Base-by-base conservation (phyloP, 2,888 invertebrate genomes). In the Drosophila mettleri region DNA sequence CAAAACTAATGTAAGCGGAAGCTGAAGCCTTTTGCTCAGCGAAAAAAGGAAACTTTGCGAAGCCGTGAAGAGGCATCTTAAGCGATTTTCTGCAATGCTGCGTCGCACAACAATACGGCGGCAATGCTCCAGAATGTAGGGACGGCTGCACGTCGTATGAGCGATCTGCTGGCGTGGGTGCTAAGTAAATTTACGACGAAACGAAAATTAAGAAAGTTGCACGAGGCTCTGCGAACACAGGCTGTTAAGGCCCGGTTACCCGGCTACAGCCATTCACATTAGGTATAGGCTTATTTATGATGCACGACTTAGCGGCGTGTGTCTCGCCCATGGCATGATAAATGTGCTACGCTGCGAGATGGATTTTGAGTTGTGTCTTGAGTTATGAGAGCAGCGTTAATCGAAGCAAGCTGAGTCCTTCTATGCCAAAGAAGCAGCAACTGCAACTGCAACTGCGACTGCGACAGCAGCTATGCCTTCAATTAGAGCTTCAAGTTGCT, bases 141-240 rank as follows among this genome's bases (percentile, higher is more conserved):
- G 41, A 9, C 41, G 14, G 9, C 5, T 16, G 18, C 51, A 18
- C 31, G 58, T 34, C 45, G 54, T 57, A 46, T 58, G 58, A 68
- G 58, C 61, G 43, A 61, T 61, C 48, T 51, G 27, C 46, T 29
- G 48, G 46, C 59, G 20, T 16, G 14, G 33, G 38, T 39, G 46
- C 41, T 64, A 65, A 54, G 69, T 55, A 69, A 81, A 86, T 84
- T 70, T 71, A 72, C 79, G 67, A 51, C 78, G 22, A 65, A 67
- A 48, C 74, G 78, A 72, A 78, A 82, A 84, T 84, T 80, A 85
- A 82, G 78, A 86, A 86, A 84, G 69, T 86, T 85, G 63, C 73
- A 69, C 49, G 46, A 52, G 24, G 27, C 43, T 8, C 18, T 36
- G 48, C 38, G 14, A 29, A 16, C 48, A n/a, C 39, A 18, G 14